Evolutionary conservation across 1,140 invertebrate species (phyloP), one percentile per base, ranked within the genome.

Genomic region (Octopus bimaculoides): DNA sequence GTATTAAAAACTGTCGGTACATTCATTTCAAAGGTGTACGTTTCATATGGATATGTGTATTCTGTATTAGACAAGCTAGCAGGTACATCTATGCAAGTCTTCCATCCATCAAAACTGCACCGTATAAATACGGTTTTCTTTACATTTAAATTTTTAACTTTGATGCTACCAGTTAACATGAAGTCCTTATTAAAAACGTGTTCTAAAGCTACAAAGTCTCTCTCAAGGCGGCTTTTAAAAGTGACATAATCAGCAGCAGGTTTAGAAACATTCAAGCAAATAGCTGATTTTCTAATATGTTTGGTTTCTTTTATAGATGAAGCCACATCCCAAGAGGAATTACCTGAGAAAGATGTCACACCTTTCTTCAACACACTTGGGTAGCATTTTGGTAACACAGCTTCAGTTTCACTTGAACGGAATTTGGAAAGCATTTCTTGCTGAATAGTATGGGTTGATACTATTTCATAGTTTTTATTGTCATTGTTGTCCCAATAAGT

Each of bases 11-110:
- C 85, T 56, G 87, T 84, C 54, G 96, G 95, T 53, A 98, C 90
- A 20, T 93, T 93, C 55, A 98, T 88, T 81, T 94, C 93, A 88
- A 98, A 98, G 4, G 94, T 93, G 90, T 98, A 98, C 1, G 97
- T 98, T 87, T 98, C 97, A 90, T 96, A 71, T 20, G 66, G 66
- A 90, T 95, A 97, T n/a, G 66, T 6, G 66, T 71, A 71, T 52
- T 84, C 84, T 9, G 84, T 82, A 5, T 81, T 83, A 4, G 84
- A 55, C 53, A 71, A 52, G 14, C 84, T 80, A 9, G 80, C 83
- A 4, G 89, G 86, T 17, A 88, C 89, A 41, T 71, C 66, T 6
- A 71, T 71, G 26, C 17, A 71, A 6, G 66, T 71, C 14, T 6
- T 10, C 66, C 66, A 71, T 14, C 66, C 66, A 14, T 71, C 66